phyloP scores from a whole-genome alignment of 2,113 vertebrate genomes.

The Anguilla rostrata region DNA sequence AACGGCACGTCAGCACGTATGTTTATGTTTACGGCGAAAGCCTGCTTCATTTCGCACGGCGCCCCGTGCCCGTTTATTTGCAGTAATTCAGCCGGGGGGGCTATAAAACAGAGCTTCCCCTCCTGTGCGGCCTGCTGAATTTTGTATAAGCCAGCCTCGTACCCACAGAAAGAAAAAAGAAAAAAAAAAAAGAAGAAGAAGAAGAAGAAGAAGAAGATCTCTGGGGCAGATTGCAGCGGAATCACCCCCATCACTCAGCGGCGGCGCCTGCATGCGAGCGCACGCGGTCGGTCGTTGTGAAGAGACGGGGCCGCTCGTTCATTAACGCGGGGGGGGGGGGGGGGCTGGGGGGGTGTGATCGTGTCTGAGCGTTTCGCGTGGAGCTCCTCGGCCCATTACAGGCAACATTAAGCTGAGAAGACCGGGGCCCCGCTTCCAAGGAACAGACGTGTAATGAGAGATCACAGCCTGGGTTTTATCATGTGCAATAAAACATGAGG shows the following conservation, averaged over 20 bases:
- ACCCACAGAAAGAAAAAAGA: neutral
- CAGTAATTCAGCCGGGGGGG: neutral
- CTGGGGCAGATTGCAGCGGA: neutral
- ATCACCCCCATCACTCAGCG: neutral
- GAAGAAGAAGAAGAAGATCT: neutral
- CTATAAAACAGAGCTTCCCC: neutral
- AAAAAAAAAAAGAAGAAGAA: no score
- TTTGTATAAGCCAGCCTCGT: neutral
- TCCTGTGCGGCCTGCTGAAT: neutral
- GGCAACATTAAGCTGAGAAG: conserved; percentile 58
- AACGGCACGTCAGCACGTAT: neutral
- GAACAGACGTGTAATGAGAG: conserved; percentile 63
- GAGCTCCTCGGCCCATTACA: conserved; percentile 62
- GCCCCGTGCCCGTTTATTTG: neutral
- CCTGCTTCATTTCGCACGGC: neutral
- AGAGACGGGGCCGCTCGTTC: conserved; percentile 42
- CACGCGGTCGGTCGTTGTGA: no score
- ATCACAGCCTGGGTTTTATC: conserved; percentile 68
- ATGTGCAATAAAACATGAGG: conserved; percentile 69
- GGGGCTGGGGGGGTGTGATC: conserved; percentile 18
- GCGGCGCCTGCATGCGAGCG: neutral
- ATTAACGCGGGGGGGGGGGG: conserved; percentile 46
- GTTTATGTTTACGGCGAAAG: neutral
- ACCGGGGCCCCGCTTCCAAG: conserved; percentile 60
- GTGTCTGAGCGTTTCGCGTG: conserved; percentile 49